Evolutionary conservation across 2,888 invertebrate species (phyloP), one percentile per base, ranked within the genome.

Genomic region (Stenurella melanura): DNA sequence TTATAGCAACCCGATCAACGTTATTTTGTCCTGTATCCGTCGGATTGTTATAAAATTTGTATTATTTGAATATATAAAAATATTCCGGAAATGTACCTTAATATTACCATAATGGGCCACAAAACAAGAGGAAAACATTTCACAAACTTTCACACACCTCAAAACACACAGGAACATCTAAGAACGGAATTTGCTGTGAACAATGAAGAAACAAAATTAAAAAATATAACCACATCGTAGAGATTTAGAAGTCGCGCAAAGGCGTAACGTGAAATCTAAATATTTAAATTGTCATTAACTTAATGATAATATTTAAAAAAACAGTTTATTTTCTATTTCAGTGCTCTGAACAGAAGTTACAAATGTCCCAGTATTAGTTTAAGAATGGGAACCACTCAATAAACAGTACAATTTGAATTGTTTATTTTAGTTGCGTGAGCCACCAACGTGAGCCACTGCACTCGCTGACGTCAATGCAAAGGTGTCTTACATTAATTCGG

Each of bases 381-480:
- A 4, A 4, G 3, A 34, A 50, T 15, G n/a, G 50, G 50, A 15
- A 50, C 15, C 6, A 12, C 50, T 5, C 1, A 50, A 7, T 50
- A 50, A n/a, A 50, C 15, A n/a, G 50, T 50, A 50, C 5, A 15
- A 50, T 50, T 50, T n/a, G 15, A 50, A 50, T 15, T 50, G 50
- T 50, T 50, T 50, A 50, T 50, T 50, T 50, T 50, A 15, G 7
- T n/a, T 57, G 42, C 64, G 72, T 21, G 75, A 67, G 73, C n/a
- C n/a, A 73, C 73, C 74, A 80, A 81, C 80, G 80, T 79, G 79
- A 85, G 84, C 84, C 86, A 83, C 85, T 86, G 85, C 80, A 77
- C 83, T 79, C 80, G 85, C 85, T 87, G 86, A 87, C 87, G 87
- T 87, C 87, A 87, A 86, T 86, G 77, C 71, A 77, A 77, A 77